Conservation (phyloP, 2,888 invertebrate genomes). For the Barypeithes pellucidus region DNA sequence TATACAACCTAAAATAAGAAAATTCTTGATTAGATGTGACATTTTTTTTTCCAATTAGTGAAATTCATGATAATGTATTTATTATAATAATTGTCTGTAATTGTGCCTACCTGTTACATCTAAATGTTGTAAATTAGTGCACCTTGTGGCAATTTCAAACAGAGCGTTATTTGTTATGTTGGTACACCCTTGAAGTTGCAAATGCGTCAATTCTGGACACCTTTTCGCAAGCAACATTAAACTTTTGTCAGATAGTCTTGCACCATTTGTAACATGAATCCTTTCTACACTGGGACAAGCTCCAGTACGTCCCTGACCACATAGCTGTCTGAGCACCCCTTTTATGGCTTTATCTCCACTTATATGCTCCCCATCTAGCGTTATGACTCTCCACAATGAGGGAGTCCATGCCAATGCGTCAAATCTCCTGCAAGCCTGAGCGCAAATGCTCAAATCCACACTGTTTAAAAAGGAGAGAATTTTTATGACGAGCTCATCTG, state of each 20-base stretch:
- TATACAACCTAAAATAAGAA: constrained; percentile 76
- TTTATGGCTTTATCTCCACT: constrained; percentile 80
- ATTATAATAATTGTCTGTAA: no score
- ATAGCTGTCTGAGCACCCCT: constrained; percentile 77
- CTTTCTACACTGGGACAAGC: constrained; percentile 80
- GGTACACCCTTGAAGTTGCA: constrained; percentile 84
- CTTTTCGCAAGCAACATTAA: constrained; percentile 83
- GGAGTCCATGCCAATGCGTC: constrained; percentile 87
- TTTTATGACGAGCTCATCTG: constrained; percentile 80
- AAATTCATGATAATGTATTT: no score
- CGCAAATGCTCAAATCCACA: constrained; percentile 82
- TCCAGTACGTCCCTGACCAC: constrained; percentile 79
- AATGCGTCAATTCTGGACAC: constrained; percentile 86
- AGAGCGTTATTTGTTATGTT: constrained; percentile 85
- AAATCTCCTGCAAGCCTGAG: constrained; percentile 83
- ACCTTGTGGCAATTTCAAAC: constrained; percentile 85
- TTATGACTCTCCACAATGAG: constrained; percentile 81
- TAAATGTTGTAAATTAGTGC: constrained; percentile 87
- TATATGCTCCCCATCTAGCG: constrained; percentile 75
- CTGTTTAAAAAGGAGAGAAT: constrained; percentile 82
- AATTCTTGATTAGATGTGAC: no score
- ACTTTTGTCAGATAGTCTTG: constrained; percentile 84
- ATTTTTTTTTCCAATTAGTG: no score
- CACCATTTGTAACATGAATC: constrained; percentile 79
- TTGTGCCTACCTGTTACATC: constrained; percentile 82